Conservation (phyloP, 2,888 invertebrate species). For the Chelonus formosanus region DNA sequence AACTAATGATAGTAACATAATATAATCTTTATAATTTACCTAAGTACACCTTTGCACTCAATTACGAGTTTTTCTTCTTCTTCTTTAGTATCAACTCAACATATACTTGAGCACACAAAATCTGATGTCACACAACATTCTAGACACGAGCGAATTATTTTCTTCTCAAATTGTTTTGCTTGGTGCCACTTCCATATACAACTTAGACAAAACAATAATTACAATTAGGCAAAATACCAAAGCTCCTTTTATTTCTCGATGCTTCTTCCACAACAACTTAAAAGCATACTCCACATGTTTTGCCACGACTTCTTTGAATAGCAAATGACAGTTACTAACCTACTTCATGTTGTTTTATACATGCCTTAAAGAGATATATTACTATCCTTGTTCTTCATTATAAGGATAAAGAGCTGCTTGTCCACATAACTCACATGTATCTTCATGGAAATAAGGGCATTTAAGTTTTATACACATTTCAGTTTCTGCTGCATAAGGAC, state of each 20-base stretch:
- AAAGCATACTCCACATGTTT: conserved; percentile 86
- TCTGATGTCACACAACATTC: conserved; percentile 84
- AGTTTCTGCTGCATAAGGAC: conserved; percentile 67
- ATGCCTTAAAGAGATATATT: conserved; percentile 82
- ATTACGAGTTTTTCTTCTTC: conserved; percentile 81
- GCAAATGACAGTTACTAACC: conserved; percentile 87
- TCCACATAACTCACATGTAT: conserved; percentile 81
- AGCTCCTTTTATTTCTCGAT: conserved; percentile 71
- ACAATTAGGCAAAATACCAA: conserved; percentile 88
- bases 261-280: conserved; percentile 78
- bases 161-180: conserved; percentile 81
- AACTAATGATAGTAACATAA: neutral
- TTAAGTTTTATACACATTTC: conserved; percentile 67
- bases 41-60: conserved; percentile 78
- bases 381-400: conserved; percentile 71
- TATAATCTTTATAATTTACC: conserved; percentile 58
- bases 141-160: conserved; percentile 82
- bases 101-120: conserved; percentile 84
- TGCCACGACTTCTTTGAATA: conserved; percentile 79
- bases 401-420: conserved; percentile 75
- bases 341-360: conserved; percentile 76
- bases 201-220: conserved; percentile 81
- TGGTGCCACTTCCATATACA: conserved; percentile 88
- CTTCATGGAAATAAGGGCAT: conserved; percentile 76
- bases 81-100: conserved; percentile 83